Base-by-base conservation (phyloP, 2,888 invertebrate genomes). In the Acronicta psi region DNA sequence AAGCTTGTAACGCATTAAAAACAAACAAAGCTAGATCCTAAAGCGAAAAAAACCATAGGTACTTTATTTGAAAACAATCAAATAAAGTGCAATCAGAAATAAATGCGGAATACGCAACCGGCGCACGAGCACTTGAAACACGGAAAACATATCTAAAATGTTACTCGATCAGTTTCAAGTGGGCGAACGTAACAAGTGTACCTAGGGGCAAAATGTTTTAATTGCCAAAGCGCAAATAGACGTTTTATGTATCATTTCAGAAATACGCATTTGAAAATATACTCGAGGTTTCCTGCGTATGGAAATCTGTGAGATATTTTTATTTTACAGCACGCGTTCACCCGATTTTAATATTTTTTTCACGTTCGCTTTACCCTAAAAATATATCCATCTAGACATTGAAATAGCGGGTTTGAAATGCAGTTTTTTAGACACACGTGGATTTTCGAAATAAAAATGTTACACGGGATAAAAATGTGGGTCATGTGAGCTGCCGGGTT, bases 381-480 rank as follows among this genome's bases (percentile, higher is more conserved):
- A 69, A 45, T 73, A 57, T 43, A 42, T 31, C 3, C 13, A n/a
- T 34, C 45, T 64, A 51, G 46, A 42, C 49, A 63, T 18, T 59
- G 36, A 51, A 70, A 65, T 65, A 43, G 56, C 43, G 23, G 53
- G 18, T 58, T 60, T 51, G 31, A 62, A 69, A 54, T 42, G 49
- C 25, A 53, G 17, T 51, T 59, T 61, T 65, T 49, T 47, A 36
- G 11, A 43, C 14, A 61, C 17, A 40, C n/a, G 20, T 37, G 42
- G 44, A 34, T 61, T 49, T 51, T 49, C 8, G 41, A 65, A 50
- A 63, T 59, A 52, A 65, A 71, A 56, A 59, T 45, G 45, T 54
- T 47, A 54, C 55, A 47, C 36, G 37, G 7, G 41, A 53, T 62
- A 37, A 50, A 69, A 67, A 72, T 70, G 44, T 72, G 41, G 72